Evolutionary conservation across 2,113 vertebrate species (phyloP).

Genomic region (Lasiurus borealis): DNA sequence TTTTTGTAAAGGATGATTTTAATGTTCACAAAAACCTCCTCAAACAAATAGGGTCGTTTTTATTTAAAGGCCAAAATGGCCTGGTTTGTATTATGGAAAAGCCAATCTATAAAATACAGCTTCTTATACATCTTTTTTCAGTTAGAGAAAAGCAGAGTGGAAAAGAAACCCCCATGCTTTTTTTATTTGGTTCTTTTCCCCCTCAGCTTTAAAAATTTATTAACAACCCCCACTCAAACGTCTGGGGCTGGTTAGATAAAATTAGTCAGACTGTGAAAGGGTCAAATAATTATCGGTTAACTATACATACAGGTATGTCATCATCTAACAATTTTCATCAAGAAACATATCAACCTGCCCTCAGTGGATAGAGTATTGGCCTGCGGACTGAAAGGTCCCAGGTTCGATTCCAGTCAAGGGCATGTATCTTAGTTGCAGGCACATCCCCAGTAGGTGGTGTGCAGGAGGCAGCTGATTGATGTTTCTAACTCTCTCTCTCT

Average conservation of each 20-base stretch:
- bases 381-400: too few species aligned
- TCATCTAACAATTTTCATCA: neutral
- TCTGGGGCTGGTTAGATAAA: neutral
- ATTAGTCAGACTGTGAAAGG: neutral
- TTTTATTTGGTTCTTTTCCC: neutral
- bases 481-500: too few species aligned
- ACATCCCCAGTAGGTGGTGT: too few species aligned
- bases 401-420: too few species aligned
- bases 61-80: slow-evolving; percentile 53
- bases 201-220: neutral
- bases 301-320: neutral
- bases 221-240: neutral
- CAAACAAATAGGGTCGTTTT: slow-evolving; percentile 53
- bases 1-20: slow-evolving; percentile 63
- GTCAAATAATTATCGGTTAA: slow-evolving; percentile 9
- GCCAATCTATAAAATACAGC: slow-evolving; percentile 23
- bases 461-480: too few species aligned
- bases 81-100: slow-evolving; percentile 47
- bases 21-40: slow-evolving; percentile 41
- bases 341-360: neutral
- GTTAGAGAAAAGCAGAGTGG: slow-evolving; percentile 17
- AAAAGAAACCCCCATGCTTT: slow-evolving; percentile 9
- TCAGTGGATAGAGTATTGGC: too few species aligned
- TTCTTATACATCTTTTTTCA: slow-evolving; percentile 51
- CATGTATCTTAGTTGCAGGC: too few species aligned